A percentile compares a stretch with the other conserved stretches of the same genome.
These are phyloP conservation scores for Apamea sordens DNA, from an alignment of 2,888 invertebrate genomes.

Conservation along the genomic window DNA sequence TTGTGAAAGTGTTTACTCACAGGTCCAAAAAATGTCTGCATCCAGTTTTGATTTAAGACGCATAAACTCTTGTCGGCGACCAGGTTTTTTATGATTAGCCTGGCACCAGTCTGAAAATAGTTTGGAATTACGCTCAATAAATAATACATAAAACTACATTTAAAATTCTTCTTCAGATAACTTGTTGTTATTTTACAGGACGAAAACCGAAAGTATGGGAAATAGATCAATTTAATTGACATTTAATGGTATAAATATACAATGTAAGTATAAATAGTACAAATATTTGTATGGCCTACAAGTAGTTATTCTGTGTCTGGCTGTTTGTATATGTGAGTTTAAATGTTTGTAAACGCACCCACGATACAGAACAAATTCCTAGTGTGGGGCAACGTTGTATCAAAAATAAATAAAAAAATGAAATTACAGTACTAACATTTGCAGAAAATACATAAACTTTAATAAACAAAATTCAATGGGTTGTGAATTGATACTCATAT, in stretches of 20 bases:
- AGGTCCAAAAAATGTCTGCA: constrained; percentile 87
- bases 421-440: not conserved
- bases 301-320: no score
- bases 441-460: not conserved
- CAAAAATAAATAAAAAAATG: not conserved
- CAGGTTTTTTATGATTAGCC: constrained; percentile 83
- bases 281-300: no score
- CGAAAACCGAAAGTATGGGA: not conserved
- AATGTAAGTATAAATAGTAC: no score
- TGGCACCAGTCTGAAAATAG: constrained; percentile 81
- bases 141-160: not conserved
- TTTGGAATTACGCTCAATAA: not conserved
- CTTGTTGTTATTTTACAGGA: not conserved
- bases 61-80: constrained; percentile 85
- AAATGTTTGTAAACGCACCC: no score
- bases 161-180: not conserved
- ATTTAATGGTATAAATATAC: no score
- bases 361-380: no score
- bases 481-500: not conserved
- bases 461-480: not conserved
- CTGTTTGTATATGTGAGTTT: no score
- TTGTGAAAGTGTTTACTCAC: constrained; percentile 70
- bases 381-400: not conserved
- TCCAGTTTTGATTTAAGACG: constrained; percentile 87
- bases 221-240: not conserved